Evolutionary conservation across 2,888 invertebrate genomes (phyloP), one percentile per base, ranked within the genome.

Genomic region (Germaria angustata): DNA sequence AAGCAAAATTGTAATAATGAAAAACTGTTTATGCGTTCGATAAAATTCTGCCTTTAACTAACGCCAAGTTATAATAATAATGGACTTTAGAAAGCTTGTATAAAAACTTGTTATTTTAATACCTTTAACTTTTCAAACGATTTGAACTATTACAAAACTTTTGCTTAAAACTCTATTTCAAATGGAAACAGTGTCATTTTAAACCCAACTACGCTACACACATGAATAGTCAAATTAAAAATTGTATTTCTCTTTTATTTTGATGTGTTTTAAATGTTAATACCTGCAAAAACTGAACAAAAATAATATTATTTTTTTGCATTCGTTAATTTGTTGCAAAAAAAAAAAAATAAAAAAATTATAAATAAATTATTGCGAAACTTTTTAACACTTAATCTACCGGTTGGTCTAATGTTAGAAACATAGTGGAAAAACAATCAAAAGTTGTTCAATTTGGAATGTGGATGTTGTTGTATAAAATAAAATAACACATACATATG

Each of bases 381-480:
- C 32, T 53, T 24, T 69, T 69, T 34, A 68, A 51, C 28, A 53
- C 41, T 77, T 51, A 68, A 68, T 68, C 68, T 69, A 69, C 69
- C 41, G 46, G 76, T 77, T 46, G 20, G n/a, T 44, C 8, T 41
- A 55, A 57, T 55, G 44, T 41, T 34, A 5, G 20, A 59, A 32
- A 59, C 17, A 9, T 20, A 41, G 6, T 22, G 1, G 11, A 39
- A 53, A 68, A 17, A 17, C n/a, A 9, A 20, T 17, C 1, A 39
- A 68, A 66, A 36, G 36, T 22, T 17, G 15, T n/a, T 36, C 17
- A 39, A 20, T 36, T 15, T 53, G 1, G 36, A 51, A 44, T 24
- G 24, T 28, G 13, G 4, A 66, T 24, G 44, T 17, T 44, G 44
- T 44, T 44, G 6, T 28, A n/a, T 28, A 28, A 28, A 28, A 28